Evolutionary conservation across 37 sponge, comb jelly and placozoan genomes (phyloP).

Genomic region (Beroe forskalii): DNA sequence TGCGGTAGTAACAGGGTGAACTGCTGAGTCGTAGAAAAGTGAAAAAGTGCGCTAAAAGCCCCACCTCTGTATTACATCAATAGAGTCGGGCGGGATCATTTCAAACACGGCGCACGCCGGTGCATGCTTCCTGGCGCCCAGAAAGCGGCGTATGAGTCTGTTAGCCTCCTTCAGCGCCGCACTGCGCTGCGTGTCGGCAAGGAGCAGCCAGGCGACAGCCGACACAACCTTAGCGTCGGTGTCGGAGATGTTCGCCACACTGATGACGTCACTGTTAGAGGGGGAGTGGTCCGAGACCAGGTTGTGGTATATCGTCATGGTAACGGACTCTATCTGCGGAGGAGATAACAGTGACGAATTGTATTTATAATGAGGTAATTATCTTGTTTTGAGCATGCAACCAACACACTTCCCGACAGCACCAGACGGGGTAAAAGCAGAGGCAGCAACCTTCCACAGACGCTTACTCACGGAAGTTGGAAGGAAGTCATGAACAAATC

Average conservation of each 20-base stretch:
- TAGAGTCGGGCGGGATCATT: constrained; percentile 73
- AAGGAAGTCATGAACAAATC: too few relatives aligned
- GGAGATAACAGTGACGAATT: too few relatives aligned
- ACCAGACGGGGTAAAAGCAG: too few relatives aligned
- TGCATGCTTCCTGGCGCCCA: constrained; percentile 69
- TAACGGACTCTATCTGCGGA: constrained; percentile 30
- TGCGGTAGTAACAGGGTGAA: too few relatives aligned
- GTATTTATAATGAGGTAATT: too few relatives aligned
- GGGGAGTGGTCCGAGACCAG: not conserved
- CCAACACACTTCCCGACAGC: too few relatives aligned
- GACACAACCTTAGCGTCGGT: constrained; percentile 74
- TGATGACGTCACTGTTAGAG: not conserved
- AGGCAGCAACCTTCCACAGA: too few relatives aligned
- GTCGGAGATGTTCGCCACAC: constrained; percentile 55
- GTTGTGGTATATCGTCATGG: constrained; percentile 31
- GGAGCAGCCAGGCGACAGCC: constrained; percentile 89
- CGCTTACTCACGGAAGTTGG: too few relatives aligned
- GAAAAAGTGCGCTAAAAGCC: too few relatives aligned
- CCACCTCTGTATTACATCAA: constrained; percentile 72
- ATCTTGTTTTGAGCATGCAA: too few relatives aligned
- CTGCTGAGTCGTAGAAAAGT: too few relatives aligned
- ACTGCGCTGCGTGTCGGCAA: constrained; percentile 79
- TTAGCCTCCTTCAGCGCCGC: constrained; percentile 85
- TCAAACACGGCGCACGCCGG: constrained; percentile 75
- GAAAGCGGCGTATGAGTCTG: constrained; percentile 28